Evolutionary conservation across 1,140 invertebrate species (phyloP).

Genomic region (Halesus radiatus): DNA sequence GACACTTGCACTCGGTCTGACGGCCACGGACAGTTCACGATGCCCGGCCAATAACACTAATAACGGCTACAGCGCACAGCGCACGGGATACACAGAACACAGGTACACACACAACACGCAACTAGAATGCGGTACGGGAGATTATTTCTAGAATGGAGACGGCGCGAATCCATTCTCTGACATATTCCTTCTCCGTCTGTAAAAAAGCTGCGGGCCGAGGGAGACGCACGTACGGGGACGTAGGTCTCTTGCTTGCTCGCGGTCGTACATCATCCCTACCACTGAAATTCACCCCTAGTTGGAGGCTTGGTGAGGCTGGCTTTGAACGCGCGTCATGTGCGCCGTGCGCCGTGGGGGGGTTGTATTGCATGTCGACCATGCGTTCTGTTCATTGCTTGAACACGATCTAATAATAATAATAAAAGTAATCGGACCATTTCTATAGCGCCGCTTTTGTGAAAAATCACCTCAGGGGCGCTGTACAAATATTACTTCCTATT

Average conservation of each 20-base stretch:
- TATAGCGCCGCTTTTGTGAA: too few relatives aligned
- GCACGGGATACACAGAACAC: too few relatives aligned
- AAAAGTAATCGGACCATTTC: too few relatives aligned
- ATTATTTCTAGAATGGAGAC: constrained; percentile 37
- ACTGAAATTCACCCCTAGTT: constrained; percentile 39
- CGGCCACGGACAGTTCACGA: not conserved
- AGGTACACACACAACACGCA: constrained; percentile 37
- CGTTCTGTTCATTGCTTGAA: too few relatives aligned
- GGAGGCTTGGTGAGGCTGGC: not conserved
- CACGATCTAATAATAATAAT: too few relatives aligned
- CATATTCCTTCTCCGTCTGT: constrained; percentile 39
- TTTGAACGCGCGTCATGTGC: not conserved
- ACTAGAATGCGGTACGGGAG: constrained; percentile 41
- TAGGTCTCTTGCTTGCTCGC: constrained; percentile 16
- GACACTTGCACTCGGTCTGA: not conserved
- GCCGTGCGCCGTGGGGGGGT: not conserved
- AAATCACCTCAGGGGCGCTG: too few relatives aligned
- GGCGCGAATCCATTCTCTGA: constrained; percentile 33
- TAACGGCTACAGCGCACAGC: not conserved
- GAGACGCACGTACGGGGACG: constrained; percentile 34
- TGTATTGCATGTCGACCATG: too few relatives aligned
- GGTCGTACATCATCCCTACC: constrained; percentile 46
- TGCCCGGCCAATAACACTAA: not conserved
- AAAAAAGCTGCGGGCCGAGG: constrained; percentile 39
- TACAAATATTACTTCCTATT: too few relatives aligned